Base-by-base conservation (phyloP, 1,140 invertebrate genomes). In the Dolichoris vasculosae region DNA sequence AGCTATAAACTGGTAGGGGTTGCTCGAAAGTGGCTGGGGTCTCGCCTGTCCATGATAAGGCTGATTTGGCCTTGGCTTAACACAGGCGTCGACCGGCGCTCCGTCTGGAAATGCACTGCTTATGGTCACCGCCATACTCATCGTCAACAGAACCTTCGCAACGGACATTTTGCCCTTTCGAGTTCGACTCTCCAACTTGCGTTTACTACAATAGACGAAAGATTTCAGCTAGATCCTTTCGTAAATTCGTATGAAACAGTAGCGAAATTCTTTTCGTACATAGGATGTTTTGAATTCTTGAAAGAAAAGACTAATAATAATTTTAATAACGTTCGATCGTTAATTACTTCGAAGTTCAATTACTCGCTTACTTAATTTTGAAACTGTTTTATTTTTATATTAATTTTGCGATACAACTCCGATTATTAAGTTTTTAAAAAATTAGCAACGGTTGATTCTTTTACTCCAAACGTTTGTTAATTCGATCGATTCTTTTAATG, bases 81-180 rank as follows among this genome's bases (percentile, higher is more conserved):
- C 96, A 89, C 96, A 97, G 35, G 95, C 95, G 90, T 97, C 96
- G 17, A 96, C 95, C 0, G 96, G 96, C 8, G 95, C 96, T 17
- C 96, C 96, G 88, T 97, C 96, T 0, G 96, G 96, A 88, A 97
- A 97, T 48, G 90, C 94, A 20, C 75, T 87, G 69, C 86, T 86
- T n/a, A 90, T 71, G 43, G 83, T 71, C 64, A 80, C 78, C 81
- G 89, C 46, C 40, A 88, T 82, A 84, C 89, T 82, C 73, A 84
- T 26, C 67, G 82, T 32, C 67, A 87, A 73, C 75, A 86, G 32
- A 32, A 77, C 15, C 40, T 78, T 89, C 38, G 82, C 59, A 64
- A 81, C 59, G 32, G 20, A 77, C 89, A 89, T 90, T 75, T 59
- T 20, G 55, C 26, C 63, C 13, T 26, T 64, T 71, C 13, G 26